Conservation (phyloP, 2,888 invertebrate species). For the Augochlorella aurata region DNA sequence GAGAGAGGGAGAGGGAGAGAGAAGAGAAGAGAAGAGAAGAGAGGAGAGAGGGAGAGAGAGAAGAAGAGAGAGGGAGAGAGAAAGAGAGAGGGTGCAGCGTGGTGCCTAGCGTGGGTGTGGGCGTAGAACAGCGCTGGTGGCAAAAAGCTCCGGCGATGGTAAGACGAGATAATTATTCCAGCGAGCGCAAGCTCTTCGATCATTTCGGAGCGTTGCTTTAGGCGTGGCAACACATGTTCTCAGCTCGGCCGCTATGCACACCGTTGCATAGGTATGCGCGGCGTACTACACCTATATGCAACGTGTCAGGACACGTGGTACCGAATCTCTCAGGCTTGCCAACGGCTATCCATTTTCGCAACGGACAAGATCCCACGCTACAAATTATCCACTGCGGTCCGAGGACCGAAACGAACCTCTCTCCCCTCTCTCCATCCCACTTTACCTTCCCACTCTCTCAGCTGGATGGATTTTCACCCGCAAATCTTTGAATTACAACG, state of each 20-base stretch:
- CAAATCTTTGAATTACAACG: background rate
- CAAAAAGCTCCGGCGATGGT: constrained; percentile 64
- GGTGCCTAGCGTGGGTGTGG: background rate
- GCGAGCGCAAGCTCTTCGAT: constrained; percentile 67
- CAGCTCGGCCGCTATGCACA: constrained; percentile 70
- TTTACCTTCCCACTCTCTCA: background rate
- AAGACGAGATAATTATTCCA: constrained; percentile 71
- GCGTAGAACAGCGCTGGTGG: constrained; percentile 29
- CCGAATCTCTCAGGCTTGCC: constrained; percentile 73
- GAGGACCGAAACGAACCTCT: constrained; percentile 50
- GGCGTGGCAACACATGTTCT: constrained; percentile 75
- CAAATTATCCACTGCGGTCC: constrained; percentile 64
- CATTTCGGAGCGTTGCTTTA: constrained; percentile 72
- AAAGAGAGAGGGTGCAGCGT: background rate
- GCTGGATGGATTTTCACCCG: constrained; percentile 6
- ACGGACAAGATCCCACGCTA: constrained; percentile 62
- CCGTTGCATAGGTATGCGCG: constrained; percentile 63
- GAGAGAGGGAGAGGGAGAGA: background rate
- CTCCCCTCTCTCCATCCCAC: background rate
- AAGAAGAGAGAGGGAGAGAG: too few species aligned
- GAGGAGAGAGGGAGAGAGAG: too few species aligned
- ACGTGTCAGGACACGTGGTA: constrained; percentile 77
- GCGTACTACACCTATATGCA: constrained; percentile 73
- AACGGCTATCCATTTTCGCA: constrained; percentile 72
- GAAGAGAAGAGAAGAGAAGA: background rate